phyloP scores from a whole-genome alignment of 2,888 invertebrate genomes.

The Chouioia cunea region DNA sequence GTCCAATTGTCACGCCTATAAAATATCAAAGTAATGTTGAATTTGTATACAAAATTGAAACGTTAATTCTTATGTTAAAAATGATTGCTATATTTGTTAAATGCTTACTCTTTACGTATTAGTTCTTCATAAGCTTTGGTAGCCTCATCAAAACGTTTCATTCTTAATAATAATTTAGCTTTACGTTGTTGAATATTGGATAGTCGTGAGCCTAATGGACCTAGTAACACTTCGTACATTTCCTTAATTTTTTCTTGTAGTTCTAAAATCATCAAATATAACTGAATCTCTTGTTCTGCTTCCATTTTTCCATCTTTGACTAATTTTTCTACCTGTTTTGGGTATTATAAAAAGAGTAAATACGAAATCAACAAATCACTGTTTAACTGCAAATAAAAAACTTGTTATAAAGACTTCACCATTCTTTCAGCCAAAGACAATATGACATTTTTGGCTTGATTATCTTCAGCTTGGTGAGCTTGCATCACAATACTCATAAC shows the following conservation, averaged over 20 bases:
- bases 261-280: conserved; percentile 90
- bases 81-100: conserved; percentile 62
- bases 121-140: conserved; percentile 82
- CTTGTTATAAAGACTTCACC: conserved; percentile 73
- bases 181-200: conserved; percentile 73
- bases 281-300: conserved; percentile 92
- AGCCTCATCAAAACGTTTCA: conserved; percentile 81
- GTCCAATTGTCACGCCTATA: conserved; percentile 69
- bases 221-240: conserved; percentile 84
- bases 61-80: background rate
- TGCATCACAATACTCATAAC: conserved; percentile 97
- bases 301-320: conserved; percentile 89
- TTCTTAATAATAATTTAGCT: conserved; percentile 80
- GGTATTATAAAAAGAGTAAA: conserved; percentile 2
- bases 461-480: conserved; percentile 71
- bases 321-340: conserved; percentile 74
- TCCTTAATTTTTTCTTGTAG: conserved; percentile 85
- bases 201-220: conserved; percentile 72
- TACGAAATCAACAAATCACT: conserved; percentile 2
- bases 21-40: conserved; percentile 23
- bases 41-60: too few relatives aligned
- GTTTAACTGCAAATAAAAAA: background rate
- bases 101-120: conserved; percentile 78
- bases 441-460: conserved; percentile 75
- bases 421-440: conserved; percentile 92